phyloP scores from a whole-genome alignment of 37 sponge, comb jelly and placozoan species.

The Spongilla lacustris region DNA sequence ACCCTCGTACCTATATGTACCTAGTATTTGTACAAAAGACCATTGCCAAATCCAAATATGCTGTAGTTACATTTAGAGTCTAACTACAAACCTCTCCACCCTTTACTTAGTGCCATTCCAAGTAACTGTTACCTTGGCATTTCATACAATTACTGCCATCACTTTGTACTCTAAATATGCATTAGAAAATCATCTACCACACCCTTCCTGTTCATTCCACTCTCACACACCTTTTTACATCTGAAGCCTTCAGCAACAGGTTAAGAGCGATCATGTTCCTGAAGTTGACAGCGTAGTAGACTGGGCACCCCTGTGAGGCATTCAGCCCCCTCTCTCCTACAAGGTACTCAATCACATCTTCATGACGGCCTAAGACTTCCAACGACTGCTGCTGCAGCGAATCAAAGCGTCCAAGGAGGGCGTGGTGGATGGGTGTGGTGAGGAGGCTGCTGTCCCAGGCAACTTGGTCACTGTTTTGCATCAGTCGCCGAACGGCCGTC shows the following conservation, averaged over 20 bases:
- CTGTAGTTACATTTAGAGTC: no score
- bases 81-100: no score
- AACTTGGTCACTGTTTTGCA: background rate
- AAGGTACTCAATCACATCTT: constrained; percentile 30
- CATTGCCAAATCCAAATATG: no score
- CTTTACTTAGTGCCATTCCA: no score
- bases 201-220: no score
- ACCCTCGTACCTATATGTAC: no score
- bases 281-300: constrained; percentile 62
- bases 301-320: constrained; percentile 44
- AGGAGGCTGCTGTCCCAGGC: background rate
- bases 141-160: no score
- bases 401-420: constrained; percentile 38
- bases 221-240: constrained; percentile 23
- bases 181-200: no score
- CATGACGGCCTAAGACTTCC: constrained; percentile 29
- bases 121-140: no score
- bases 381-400: constrained; percentile 4
- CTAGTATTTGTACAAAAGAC: no score
- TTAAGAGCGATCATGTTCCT: constrained; percentile 35
- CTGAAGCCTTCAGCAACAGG: constrained; percentile 18
- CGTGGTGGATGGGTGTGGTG: constrained; percentile 36
- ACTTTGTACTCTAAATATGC: no score
- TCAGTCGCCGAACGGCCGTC: background rate
- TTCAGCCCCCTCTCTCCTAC: background rate